phyloP scores from a whole-genome alignment of 2,113 vertebrate genomes.

The Ascaphus truei region DNA sequence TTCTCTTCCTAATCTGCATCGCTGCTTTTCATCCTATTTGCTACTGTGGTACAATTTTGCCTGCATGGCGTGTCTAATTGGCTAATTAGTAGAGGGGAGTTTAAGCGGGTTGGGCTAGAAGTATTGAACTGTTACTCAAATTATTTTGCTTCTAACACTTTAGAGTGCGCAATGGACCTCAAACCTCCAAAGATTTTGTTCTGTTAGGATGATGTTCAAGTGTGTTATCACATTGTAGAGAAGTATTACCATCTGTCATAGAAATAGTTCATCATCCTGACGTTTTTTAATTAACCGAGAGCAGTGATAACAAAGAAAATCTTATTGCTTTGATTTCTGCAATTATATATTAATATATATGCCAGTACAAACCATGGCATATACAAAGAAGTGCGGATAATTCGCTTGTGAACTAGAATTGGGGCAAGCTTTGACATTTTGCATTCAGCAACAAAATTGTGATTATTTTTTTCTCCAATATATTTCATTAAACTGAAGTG shows the following conservation, averaged over 20 bases:
- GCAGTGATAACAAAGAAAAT: background rate
- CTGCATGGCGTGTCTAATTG: constrained; percentile 8
- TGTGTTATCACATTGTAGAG: background rate
- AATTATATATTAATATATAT: background rate
- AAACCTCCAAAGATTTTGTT: background rate
- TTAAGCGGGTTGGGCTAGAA: background rate
- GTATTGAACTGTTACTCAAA: background rate
- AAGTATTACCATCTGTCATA: background rate
- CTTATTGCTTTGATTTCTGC: background rate
- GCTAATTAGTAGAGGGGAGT: background rate
- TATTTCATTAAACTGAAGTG: too few relatives aligned
- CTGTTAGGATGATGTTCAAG: background rate
- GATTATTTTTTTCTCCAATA: too few relatives aligned
- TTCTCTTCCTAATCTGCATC: background rate
- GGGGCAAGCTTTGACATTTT: too few relatives aligned
- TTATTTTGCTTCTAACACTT: background rate
- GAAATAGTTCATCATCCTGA: constrained; percentile 19
- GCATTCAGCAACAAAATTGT: too few relatives aligned
- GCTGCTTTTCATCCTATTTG: too few relatives aligned
- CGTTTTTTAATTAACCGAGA: constrained; percentile 14
- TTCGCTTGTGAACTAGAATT: too few relatives aligned
- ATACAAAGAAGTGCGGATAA: too few relatives aligned
- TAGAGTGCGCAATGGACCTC: background rate
- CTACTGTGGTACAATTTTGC: background rate
- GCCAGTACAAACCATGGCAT: background rate